Evolutionary conservation across 2,888 invertebrate genomes (phyloP).

Genomic region (Marasmarcha lunaedactyla): DNA sequence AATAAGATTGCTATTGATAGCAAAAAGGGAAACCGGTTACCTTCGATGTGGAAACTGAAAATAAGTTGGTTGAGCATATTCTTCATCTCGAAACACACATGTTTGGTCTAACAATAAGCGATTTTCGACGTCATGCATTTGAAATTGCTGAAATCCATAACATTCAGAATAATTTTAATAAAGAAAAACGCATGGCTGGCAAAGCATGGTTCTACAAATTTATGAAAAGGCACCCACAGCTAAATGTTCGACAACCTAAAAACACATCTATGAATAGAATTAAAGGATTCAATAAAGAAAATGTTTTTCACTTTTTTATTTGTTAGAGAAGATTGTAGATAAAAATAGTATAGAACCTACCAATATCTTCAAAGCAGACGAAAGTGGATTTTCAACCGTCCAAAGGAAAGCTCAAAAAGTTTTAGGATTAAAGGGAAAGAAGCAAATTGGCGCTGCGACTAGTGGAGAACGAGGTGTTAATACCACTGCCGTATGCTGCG

Average conservation of each 20-base stretch:
- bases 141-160: constrained; percentile 11
- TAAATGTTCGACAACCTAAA: constrained; percentile 7
- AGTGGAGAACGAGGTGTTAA: constrained; percentile 11
- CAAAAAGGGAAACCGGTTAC: neutral
- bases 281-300: constrained; percentile 8
- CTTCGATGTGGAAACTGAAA: constrained; percentile 4
- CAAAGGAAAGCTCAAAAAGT: constrained; percentile 12
- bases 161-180: constrained; percentile 10
- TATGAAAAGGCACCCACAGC: constrained; percentile 6
- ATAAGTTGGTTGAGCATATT: constrained; percentile 5
- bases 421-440: constrained; percentile 10
- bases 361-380: constrained; percentile 9
- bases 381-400: constrained; percentile 11
- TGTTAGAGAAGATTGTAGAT: constrained; percentile 3
- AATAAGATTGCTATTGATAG: constrained; percentile 5
- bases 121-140: constrained; percentile 11
- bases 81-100: constrained; percentile 3
- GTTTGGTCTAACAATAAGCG: constrained; percentile 9
- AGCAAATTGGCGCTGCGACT: constrained; percentile 10
- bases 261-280: constrained; percentile 7
- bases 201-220: constrained; percentile 10
- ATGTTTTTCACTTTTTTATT: constrained; percentile 6
- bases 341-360: constrained; percentile 1
- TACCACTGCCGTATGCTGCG: neutral
- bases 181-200: constrained; percentile 8